Evolutionary conservation across 2,797 vertebrate species (phyloP).

Genomic region (Dallia pectoralis): DNA sequence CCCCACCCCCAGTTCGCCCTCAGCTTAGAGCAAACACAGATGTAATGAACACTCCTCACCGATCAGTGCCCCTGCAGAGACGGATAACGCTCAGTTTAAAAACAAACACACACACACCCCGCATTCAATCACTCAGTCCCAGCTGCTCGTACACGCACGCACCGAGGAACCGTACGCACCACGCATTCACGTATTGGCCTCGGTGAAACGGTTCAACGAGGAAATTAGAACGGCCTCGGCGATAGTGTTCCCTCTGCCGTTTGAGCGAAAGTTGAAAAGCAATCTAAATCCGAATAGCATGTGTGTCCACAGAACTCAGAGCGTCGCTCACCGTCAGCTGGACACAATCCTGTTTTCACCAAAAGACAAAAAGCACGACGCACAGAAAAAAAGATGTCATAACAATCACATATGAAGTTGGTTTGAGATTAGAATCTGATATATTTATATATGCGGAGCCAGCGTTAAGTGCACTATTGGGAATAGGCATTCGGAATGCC

Average conservation of each 20-base stretch:
- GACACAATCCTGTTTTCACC: background rate
- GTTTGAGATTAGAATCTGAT: background rate
- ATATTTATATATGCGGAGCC: no score
- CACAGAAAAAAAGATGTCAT: background rate
- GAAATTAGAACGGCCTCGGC: background rate
- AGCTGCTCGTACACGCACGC: constrained; percentile 5
- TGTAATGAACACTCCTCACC: constrained; percentile 21
- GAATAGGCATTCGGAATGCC: background rate
- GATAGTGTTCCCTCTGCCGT: background rate
- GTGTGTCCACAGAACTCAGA: background rate
- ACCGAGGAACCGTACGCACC: constrained; percentile 22
- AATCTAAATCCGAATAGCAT: background rate
- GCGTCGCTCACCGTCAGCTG: background rate
- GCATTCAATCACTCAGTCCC: constrained; percentile 7
- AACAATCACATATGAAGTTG: background rate
- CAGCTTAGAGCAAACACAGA: constrained; percentile 18
- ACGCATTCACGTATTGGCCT: constrained; percentile 3
- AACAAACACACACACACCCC: constrained; percentile 19
- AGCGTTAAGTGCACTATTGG: no score
- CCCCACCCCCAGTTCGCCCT: no score
- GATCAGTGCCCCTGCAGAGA: constrained; percentile 29
- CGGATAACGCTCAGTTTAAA: constrained; percentile 20
- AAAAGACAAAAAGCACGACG: background rate
- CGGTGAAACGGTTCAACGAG: constrained; percentile 5
- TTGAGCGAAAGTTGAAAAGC: background rate